Evolutionary conservation across 1,140 invertebrate species (phyloP), one percentile per base, ranked within the genome.

Genomic region (Scaptomyza pallida): DNA sequence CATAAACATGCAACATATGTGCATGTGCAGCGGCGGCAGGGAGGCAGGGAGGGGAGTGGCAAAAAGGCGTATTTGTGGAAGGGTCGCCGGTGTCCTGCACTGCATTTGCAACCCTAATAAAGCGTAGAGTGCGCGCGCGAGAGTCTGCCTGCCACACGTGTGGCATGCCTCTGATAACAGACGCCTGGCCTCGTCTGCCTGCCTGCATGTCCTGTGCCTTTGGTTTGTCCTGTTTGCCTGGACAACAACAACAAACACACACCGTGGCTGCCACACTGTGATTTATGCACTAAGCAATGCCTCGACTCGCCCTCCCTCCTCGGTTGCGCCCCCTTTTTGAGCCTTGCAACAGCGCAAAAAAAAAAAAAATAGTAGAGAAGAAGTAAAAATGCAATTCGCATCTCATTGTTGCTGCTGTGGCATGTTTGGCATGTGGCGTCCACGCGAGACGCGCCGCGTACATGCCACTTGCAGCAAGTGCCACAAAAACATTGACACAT

Each of bases 1-100:
- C 75, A 89, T 89, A 89, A 89, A 89, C 83, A 89, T 89, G 72
- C 78, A 79, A 77, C 86, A 89, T 89, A 89, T 89, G 85, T 60
- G 75, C 21, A n/a, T n/a, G n/a, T 44, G 21, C 33, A 21, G 40
- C 26, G n/a, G n/a, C n/a, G n/a, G n/a, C 26, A 2, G 41, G 43
- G 26, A 26, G 19, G 4, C 40, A 19, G 55, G 26, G 5, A 26
- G 23, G 41, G 26, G n/a, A n/a, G n/a, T n/a, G n/a, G n/a, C n/a
- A n/a, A 30, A 30, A 30, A 30, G 26, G 26, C 6, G 21, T 35
- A 13, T n/a, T 10, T 47, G 56, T 12, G 30, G 33, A 74, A 62
- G 64, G 71, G 71, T 70, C 56, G 63, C 52, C 26, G n/a, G n/a
- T 23, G 43, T 43, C 19, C 57, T 44, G 56, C 57, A 60, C 54